Evolutionary conservation across 1,140 invertebrate genomes (phyloP), one percentile per base, ranked within the genome.

Genomic region (Venustaconcha ellipsiformis): DNA sequence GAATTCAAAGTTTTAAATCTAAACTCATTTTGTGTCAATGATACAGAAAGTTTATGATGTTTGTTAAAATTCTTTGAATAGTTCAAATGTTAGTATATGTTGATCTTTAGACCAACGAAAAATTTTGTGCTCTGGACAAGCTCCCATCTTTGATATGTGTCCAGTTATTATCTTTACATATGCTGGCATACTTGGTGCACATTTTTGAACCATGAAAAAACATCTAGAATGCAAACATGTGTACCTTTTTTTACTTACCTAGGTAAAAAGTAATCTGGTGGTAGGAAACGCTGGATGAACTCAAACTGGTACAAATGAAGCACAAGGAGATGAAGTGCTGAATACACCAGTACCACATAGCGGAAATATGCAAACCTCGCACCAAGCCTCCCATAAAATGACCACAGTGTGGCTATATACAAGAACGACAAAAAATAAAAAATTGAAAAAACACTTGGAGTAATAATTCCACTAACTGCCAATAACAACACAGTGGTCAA

Each of bases 401-500:
- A 93, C 95, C 97, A 97, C 91, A 95, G 96, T 0, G 96, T 97
- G 18, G 95, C 94, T 12, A 95, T 92, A 48, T 92, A 92, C 80
- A 99, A 90, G 88, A 99, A 99, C 18, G 94, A 92, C 18, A 96
- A 80, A 89, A 96, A 97, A 89, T 98, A 98, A 57, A 97, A 92
- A 15, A 93, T 94, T 57, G 94, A 94, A 4, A 94, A 92, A 12
- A 96, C 90, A 23, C 95, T 96, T 14, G 91, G 91, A n/a, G 87
- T 79, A 20, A 90, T 85, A 63, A 95, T 93, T 0, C 95, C 95
- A 20, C 94, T 93, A 78, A 95, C 92, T 88, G 95, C 96, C 71
- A 90, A 73, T 57, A 89, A 80, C 15, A 90, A 56, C 26, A 87
- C 80, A 20, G 89, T 78, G 12, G 88, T 69, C 13, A 87, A 81